Evolutionary conservation across 2,888 invertebrate genomes (phyloP).

Genomic region (Pardosa pseudoannulata): DNA sequence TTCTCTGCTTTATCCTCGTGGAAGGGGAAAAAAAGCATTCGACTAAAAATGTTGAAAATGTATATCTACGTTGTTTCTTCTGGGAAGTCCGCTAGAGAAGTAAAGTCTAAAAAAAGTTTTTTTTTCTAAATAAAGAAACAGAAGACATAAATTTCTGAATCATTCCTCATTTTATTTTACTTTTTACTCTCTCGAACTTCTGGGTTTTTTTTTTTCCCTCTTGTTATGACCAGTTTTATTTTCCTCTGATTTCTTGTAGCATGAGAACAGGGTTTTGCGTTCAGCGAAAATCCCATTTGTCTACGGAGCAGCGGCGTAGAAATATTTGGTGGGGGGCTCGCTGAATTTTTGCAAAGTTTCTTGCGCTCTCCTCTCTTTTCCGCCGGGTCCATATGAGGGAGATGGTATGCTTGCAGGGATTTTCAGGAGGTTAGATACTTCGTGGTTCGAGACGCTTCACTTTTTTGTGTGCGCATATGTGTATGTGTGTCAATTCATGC

Average conservation of each 20-base stretch:
- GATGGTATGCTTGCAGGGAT: no score
- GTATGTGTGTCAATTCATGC: no score
- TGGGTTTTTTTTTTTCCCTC: no score
- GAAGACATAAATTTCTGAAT: slow-evolving; percentile 54
- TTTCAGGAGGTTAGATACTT: no score
- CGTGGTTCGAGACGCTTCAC: no score
- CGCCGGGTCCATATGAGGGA: no score
- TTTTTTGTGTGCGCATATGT: no score
- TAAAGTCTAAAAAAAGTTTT: slow-evolving; percentile 50
- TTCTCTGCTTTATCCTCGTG: neutral
- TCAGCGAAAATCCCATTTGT: slow-evolving; percentile 18
- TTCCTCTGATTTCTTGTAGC: slow-evolving; percentile 16
- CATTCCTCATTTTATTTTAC: slow-evolving; percentile 11
- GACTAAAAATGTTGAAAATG: slow-evolving; percentile 38
- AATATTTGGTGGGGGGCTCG: neutral
- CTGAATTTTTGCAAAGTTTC: no score
- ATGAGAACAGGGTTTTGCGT: neutral
- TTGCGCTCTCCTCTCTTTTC: no score
- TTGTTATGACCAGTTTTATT: slow-evolving; percentile 42
- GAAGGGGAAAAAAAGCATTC: slow-evolving; percentile 13
- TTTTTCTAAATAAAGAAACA: slow-evolving; percentile 35
- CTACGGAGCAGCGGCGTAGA: slow-evolving; percentile 14
- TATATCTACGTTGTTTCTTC: slow-evolving; percentile 24
- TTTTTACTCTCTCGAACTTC: no score
- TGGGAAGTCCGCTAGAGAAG: slow-evolving; percentile 11